Evolutionary conservation across 2,888 invertebrate species (phyloP).

Genomic region (Nemapogon koenigi): DNA sequence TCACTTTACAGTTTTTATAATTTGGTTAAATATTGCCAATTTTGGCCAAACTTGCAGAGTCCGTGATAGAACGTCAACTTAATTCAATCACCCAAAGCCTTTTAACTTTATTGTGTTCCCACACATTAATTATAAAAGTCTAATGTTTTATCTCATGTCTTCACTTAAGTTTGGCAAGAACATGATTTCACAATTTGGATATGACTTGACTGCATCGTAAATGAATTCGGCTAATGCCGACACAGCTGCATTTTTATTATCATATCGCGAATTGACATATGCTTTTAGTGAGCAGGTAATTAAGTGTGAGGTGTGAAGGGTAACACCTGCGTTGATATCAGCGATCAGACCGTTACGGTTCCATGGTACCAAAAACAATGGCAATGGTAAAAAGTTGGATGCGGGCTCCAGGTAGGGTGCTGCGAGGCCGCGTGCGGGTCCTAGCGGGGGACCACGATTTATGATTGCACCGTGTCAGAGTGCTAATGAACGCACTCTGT

Average conservation of each 20-base stretch:
- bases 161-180: too few species aligned
- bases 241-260: conserved; percentile 47
- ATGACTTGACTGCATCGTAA: too few species aligned
- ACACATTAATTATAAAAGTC: too few species aligned
- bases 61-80: too few species aligned
- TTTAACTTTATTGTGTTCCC: too few species aligned
- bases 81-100: too few species aligned
- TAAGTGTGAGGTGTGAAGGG: conserved; percentile 53
- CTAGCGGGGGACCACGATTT: conserved; percentile 59
- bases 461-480: conserved; percentile 60
- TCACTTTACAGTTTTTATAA: too few species aligned
- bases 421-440: conserved; percentile 45
- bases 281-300: conserved; percentile 50
- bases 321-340: conserved; percentile 56
- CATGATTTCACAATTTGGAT: too few species aligned
- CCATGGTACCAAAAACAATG: conserved; percentile 57
- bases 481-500: conserved; percentile 62
- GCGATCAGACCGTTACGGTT: conserved; percentile 54
- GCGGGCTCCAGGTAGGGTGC: conserved; percentile 30
- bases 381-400: conserved; percentile 57
- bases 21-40: too few species aligned
- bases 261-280: conserved; percentile 40
- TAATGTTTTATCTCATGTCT: too few species aligned
- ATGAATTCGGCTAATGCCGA: not conserved
- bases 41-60: too few species aligned